phyloP scores from a whole-genome alignment of 2,113 vertebrate species.

The Chloropsis cyanopogon region DNA sequence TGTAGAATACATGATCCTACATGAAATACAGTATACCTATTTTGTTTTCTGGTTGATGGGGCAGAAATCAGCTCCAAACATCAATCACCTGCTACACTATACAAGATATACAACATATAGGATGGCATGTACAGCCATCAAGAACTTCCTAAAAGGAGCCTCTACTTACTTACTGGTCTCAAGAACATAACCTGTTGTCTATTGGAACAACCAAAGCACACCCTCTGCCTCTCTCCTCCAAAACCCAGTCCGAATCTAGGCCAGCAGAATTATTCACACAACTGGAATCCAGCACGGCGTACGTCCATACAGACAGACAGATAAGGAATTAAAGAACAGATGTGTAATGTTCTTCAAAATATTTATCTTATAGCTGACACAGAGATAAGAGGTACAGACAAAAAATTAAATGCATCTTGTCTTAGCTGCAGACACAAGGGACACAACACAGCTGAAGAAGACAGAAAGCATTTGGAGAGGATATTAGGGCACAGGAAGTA shows the following conservation, averaged over 20 bases:
- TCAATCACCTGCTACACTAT: not conserved
- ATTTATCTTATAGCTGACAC: not conserved
- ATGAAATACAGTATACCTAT: not conserved
- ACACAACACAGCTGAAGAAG: not conserved
- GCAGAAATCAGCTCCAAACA: not conserved
- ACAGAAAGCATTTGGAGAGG: not conserved
- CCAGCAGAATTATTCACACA: not conserved
- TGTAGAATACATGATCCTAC: not conserved
- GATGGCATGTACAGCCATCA: not conserved
- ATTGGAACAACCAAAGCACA: not conserved
- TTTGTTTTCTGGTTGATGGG: not conserved
- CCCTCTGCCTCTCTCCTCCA: not conserved
- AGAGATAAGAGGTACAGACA: not conserved
- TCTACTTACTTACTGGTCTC: not conserved
- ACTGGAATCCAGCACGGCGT: not conserved
- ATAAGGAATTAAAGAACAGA: not conserved
- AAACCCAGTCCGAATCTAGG: not conserved
- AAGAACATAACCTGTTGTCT: not conserved
- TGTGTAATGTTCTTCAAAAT: not conserved
- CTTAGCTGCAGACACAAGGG: not conserved
- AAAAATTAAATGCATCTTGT: not conserved
- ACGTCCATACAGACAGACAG: not conserved
- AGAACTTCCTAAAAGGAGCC: not conserved
- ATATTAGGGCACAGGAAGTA: not conserved
- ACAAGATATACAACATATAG: not conserved